Conservation (phyloP, 1,140 invertebrate species). For the Microplitis mediator region DNA sequence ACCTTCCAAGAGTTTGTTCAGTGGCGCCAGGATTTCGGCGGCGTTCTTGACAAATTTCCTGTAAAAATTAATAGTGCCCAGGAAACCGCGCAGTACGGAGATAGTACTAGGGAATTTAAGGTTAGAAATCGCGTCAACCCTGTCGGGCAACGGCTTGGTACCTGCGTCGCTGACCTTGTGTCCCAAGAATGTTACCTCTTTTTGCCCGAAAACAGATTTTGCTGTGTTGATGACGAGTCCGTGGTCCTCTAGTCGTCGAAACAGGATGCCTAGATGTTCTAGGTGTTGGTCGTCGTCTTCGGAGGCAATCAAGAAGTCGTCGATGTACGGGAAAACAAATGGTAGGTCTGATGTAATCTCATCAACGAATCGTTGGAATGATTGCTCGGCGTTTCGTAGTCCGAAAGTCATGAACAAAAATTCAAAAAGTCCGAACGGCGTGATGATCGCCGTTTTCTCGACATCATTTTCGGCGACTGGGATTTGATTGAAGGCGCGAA, state of each 20-base stretch:
- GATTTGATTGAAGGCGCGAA: constrained; percentile 60
- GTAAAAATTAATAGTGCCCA: too few relatives aligned
- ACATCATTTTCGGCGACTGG: too few relatives aligned
- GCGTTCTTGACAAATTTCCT: too few relatives aligned
- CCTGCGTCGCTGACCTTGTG: constrained; percentile 17
- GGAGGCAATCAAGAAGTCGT: constrained; percentile 32
- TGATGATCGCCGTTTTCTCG: constrained; percentile 50
- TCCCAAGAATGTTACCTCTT: constrained; percentile 32
- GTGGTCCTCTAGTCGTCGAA: constrained; percentile 27
- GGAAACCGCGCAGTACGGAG: neutral
- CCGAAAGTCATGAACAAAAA: constrained; percentile 44
- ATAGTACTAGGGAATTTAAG: constrained; percentile 6
- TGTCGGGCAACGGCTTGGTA: constrained; percentile 17
- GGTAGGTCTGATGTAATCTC: constrained; percentile 35
- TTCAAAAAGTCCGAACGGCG: constrained; percentile 43
- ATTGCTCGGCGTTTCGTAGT: constrained; percentile 31
- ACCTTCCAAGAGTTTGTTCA: constrained; percentile 7
- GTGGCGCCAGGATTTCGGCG: constrained; percentile 15
- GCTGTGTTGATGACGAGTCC: constrained; percentile 34
- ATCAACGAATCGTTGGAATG: constrained; percentile 58
- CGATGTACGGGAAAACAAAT: constrained; percentile 33
- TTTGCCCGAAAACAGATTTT: constrained; percentile 34
- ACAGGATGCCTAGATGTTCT: constrained; percentile 25
- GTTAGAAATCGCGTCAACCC: constrained; percentile 16
- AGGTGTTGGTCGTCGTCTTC: constrained; percentile 31